Conservation (phyloP, 2,888 invertebrate species). For the Hybos culiciformis region DNA sequence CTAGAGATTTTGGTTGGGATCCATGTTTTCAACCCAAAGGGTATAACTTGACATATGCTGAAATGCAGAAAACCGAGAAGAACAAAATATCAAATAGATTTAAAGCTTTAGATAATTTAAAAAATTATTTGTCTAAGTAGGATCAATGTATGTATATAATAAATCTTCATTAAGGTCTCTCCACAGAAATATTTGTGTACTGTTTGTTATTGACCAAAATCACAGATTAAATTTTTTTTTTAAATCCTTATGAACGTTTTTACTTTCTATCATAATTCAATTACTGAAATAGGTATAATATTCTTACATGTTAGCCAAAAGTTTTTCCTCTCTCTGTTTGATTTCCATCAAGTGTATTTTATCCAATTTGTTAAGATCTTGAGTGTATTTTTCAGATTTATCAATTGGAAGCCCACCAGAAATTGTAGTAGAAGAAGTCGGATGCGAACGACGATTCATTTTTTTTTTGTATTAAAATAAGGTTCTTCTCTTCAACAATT, state of each 20-base stretch:
- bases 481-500: too few species aligned
- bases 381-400: slow-evolving; percentile 20
- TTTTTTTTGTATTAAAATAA: too few species aligned
- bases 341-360: slow-evolving; percentile 27
- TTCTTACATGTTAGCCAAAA: slow-evolving; percentile 28
- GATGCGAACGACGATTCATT: slow-evolving; percentile 6
- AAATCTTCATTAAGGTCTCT: background rate
- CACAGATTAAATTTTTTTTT: too few species aligned
- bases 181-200: background rate
- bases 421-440: slow-evolving; percentile 7
- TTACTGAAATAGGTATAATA: background rate
- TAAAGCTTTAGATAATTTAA: slow-evolving; percentile 61
- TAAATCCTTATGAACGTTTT: too few species aligned
- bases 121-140: slow-evolving; percentile 50
- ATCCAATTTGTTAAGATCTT: slow-evolving; percentile 24
- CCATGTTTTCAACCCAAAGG: slow-evolving; percentile 81
- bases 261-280: too few species aligned
- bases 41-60: slow-evolving; percentile 73
- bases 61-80: slow-evolving; percentile 72
- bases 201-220: too few species aligned
- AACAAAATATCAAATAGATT: slow-evolving; percentile 89
- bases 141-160: background rate
- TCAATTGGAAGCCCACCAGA: slow-evolving; percentile 17
- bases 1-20: slow-evolving; percentile 93
- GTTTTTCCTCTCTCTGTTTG: slow-evolving; percentile 25